phyloP scores from a whole-genome alignment of 2,888 invertebrate genomes.

The Peribatodes rhomboidaria region DNA sequence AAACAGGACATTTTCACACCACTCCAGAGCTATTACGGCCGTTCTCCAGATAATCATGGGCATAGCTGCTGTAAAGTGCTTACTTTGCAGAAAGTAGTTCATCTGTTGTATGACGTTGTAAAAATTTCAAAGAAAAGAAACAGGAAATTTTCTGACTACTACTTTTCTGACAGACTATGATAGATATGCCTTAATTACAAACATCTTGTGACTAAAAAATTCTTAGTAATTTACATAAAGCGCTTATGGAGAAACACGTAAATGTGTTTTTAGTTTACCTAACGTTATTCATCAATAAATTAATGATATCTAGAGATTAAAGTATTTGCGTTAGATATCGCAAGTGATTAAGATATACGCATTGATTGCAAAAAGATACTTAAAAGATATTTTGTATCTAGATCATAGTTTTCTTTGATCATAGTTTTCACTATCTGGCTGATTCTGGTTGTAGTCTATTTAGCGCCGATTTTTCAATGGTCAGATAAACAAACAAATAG shows the following conservation, averaged over 20 bases:
- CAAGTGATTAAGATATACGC: slow-evolving; percentile 19
- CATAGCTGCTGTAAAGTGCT: no score
- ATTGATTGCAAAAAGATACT: not conserved
- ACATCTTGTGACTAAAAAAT: not conserved
- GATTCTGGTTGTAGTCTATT: not conserved
- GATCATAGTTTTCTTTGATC: not conserved
- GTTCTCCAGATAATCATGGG: no score
- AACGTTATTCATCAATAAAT: slow-evolving; percentile 3
- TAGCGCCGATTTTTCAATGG: no score
- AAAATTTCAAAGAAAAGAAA: not conserved
- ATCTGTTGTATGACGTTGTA: no score
- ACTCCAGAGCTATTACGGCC: no score
- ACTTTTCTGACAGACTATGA: no score
- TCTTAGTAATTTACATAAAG: not conserved
- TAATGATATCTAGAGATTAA: slow-evolving; percentile 6
- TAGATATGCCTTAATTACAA: not conserved
- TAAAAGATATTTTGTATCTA: slow-evolving; percentile 2
- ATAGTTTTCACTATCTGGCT: slow-evolving; percentile 1
- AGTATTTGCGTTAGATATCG: slow-evolving; percentile 6
- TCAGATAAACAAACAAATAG: no score
- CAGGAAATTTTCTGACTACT: not conserved
- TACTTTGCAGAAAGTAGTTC: no score
- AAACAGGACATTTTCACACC: not conserved
- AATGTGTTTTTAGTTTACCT: not conserved
- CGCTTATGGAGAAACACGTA: not conserved